Evolutionary conservation across 2,113 vertebrate genomes (phyloP), one percentile per base, ranked within the genome.

Genomic region (Catharus fuscescens): DNA sequence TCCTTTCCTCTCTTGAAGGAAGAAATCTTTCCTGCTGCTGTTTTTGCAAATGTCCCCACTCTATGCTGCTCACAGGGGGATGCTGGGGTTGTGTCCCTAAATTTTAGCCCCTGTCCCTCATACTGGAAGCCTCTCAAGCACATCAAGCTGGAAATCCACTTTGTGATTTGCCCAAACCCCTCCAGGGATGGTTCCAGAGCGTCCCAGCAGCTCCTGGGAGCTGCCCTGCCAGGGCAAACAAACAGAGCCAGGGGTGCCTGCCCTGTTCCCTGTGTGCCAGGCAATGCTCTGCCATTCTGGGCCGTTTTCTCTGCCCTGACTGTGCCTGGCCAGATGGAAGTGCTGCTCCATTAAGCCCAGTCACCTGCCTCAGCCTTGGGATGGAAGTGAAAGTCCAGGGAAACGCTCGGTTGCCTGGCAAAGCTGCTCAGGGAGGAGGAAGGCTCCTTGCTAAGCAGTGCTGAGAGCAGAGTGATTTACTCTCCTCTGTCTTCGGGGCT

Each of bases 191-290:
- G 40, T 32, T 24, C n/a, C 54, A 31, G 71, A 4, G 15, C 3
- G n/a, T 29, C 24, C 34, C 2, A 0, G 52, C 56, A 38, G 34
- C 9, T 38, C 7, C 52, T 0, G 4, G 23, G 66, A 69, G 66
- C 47, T 38, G 50, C 18, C 18, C 47, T 72, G 6, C 12, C 5
- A 6, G 48, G 67, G 13, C 21, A 79, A 28, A 36, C 9, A 20
- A 28, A 3, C 4, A 19, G 9, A 11, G 31, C 5, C 13, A 4
- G 4, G 31, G 12, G 36, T 66, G 38, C 16, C 54, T 54, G 36
- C n/a, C 2, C 0, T 1, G 8, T 8, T 25, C 67, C 45, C 9
- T 5, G 12, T 0, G 7, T 44, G 48, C 66, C n/a, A 7, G 40
- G 40, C 40, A 40, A 40, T 40, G 40, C 12, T 12, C 40, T 40